Evolutionary conservation across 2,888 invertebrate species (phyloP), one percentile per base, ranked within the genome.

Genomic region (Orchestes rusci): DNA sequence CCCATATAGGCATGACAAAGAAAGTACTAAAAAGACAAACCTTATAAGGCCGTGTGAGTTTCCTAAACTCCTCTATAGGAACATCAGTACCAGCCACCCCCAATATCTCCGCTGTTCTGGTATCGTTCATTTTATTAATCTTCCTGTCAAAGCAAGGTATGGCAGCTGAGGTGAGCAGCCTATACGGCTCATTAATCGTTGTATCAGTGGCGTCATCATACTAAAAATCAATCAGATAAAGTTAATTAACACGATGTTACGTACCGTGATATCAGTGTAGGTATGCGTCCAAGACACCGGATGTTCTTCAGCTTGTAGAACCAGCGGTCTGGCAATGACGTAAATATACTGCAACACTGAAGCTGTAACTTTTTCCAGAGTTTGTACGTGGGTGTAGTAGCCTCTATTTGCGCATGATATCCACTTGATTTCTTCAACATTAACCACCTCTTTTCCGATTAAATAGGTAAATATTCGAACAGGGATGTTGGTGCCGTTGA

Each of bases 331-430:
- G 1, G 89, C 95, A 63, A 99, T 84, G 3, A 97, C 94, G 47
- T 90, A 84, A 53, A 99, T 90, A 69, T 99, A 99, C 66, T 94
- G 88, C 58, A 97, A 71, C 16, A 97, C 96, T 66, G 97, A 90
- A 66, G 94, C 93, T 53, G 90, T 85, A 0, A 96, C 95, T 69
- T 99, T 96, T 57, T 95, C 93, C 59, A 96, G 76, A 0, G 93
- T 90, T 55, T 90, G 87, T 12, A 99, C 90, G 65, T 96, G 96
- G 1, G 89, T 86, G 70, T 86, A 94, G 66, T 82, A 93, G n/a
- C 95, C 92, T 87, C 93, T 80, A 70, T 97, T 97, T 33, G 81
- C 73, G 65, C 97, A 97, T 1, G 97, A 94, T 84, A 97, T 93
- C 82, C 86, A 86, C 59, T 83, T 82, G 40, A 93, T 88, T 67